Evolutionary conservation across 1,140 invertebrate genomes (phyloP).

Genomic region (Zaprionus gabonicus): DNA sequence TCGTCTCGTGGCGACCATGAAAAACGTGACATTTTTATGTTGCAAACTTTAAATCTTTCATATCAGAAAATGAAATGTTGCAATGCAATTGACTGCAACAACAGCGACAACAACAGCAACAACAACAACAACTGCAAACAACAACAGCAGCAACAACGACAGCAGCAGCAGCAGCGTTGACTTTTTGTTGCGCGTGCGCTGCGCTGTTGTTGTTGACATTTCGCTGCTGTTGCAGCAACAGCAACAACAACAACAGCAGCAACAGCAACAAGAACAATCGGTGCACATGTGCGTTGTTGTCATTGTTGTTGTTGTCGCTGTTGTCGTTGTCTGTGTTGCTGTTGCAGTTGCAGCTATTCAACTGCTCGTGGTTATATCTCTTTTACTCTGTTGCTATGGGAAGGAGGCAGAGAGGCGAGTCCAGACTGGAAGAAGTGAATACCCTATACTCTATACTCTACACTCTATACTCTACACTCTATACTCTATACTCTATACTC

Average conservation of each 20-base stretch:
- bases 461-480: too few species aligned
- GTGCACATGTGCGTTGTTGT: conserved; percentile 47
- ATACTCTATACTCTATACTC: too few species aligned
- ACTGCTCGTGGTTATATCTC: neutral
- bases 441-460: too few species aligned
- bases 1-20: conserved; percentile 82
- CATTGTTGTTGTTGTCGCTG: neutral
- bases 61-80: conserved; percentile 84
- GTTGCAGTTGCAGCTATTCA: neutral
- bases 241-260: conserved; percentile 17
- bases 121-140: conserved; percentile 58
- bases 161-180: conserved; percentile 54
- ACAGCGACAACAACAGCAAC: conserved; percentile 53
- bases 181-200: conserved; percentile 59
- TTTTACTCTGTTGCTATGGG: neutral
- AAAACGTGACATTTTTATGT: conserved; percentile 85
- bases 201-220: conserved; percentile 52
- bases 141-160: conserved; percentile 38
- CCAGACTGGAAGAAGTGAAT: neutral
- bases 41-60: conserved; percentile 84
- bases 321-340: neutral
- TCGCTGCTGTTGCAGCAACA: conserved; percentile 35
- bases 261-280: conserved; percentile 43
- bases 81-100: conserved; percentile 80
- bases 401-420: neutral